Conservation (phyloP, 2,888 invertebrate species). For the Tetragnatha montana region DNA sequence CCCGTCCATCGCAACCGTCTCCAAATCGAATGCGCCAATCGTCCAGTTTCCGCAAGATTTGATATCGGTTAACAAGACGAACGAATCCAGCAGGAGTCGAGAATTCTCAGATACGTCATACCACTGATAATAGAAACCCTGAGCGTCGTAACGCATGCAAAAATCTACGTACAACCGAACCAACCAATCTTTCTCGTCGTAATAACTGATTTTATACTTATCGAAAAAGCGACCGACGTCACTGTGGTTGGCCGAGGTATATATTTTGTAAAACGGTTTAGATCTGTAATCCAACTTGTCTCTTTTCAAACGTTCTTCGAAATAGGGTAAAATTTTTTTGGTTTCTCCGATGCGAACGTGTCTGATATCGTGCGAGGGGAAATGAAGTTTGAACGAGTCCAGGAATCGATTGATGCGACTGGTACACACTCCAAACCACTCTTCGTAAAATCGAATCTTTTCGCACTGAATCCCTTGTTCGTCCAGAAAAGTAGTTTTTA, state of each 20-base stretch:
- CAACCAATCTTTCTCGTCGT: constrained; percentile 2
- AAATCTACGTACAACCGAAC: constrained; percentile 1
- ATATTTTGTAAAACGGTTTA: constrained; percentile 38
- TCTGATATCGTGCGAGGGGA: neutral
- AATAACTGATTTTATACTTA: constrained; percentile 31
- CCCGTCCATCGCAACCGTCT: constrained; percentile 10
- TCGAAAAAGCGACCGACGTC: constrained; percentile 20
- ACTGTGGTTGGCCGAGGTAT: neutral
- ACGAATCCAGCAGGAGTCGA: neutral
- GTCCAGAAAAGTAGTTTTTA: neutral
- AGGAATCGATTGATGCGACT: neutral
- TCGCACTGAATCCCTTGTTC: no score
- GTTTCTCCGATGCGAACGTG: neutral
- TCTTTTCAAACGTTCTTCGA: neutral
- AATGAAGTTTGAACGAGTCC: neutral
- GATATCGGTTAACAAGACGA: neutral
- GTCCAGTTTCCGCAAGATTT: neutral
- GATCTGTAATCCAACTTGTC: constrained; percentile 3
- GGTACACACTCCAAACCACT: constrained; percentile 21
- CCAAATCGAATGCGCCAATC: constrained; percentile 27
- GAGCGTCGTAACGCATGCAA: neutral
- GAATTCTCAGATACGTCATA: neutral
- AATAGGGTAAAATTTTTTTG: constrained; percentile 34
- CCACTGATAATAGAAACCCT: constrained; percentile 17
- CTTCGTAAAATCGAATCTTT: constrained; percentile 6